Base-by-base conservation (phyloP, 2,888 invertebrate genomes). In the Trissoscelio sp. region DNA sequence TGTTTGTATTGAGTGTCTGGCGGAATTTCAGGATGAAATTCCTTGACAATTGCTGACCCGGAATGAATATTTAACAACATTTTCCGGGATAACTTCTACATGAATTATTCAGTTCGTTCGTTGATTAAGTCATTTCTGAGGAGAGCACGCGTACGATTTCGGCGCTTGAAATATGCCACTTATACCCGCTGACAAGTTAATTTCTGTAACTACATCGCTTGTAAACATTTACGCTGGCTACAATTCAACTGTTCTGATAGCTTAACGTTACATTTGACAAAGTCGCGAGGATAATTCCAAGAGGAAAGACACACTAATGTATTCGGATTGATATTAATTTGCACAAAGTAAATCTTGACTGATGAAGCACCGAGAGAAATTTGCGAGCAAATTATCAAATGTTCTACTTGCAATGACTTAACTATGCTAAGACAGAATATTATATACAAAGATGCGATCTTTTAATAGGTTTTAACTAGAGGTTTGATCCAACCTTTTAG, bases 41-140 rank as follows among this genome's bases (percentile, higher is more conserved):
- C 67, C 66, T 62, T 51, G 79, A 73, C 79, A 55, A 79, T 62
- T 42, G 67, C 67, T 62, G 60, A 55, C 67, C 55, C 42, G 7
- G 48, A 60, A 74, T 74, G 74, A 67, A 79, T 74, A 74, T 79
- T 74, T 74, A 74, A 60, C 37, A 73, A 74, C 62, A 79, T 74
- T 79, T 62, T 67, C 58, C 55, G 9, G 31, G 39, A 31, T 39
- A 79, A 79, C 73, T 69, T 79, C 53, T 34, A 12, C n/a, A 55
- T 79, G 73, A 67, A 79, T 74, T 79, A 79, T 74, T 79, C 69
- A 79, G 6, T 12, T 24, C 11, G 34, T n/a, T 44, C 14, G 60
- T 55, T 73, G 57, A 79, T 72, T 66, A 72, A 66, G 44, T 66
- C 22, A 44, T 78, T 44, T 51, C 67, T 20, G 24, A 53, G 20